These are phyloP conservation scores for Hylyphantes graminicola DNA, from an alignment of 1,140 invertebrate species.

Conservation along the genomic window DNA sequence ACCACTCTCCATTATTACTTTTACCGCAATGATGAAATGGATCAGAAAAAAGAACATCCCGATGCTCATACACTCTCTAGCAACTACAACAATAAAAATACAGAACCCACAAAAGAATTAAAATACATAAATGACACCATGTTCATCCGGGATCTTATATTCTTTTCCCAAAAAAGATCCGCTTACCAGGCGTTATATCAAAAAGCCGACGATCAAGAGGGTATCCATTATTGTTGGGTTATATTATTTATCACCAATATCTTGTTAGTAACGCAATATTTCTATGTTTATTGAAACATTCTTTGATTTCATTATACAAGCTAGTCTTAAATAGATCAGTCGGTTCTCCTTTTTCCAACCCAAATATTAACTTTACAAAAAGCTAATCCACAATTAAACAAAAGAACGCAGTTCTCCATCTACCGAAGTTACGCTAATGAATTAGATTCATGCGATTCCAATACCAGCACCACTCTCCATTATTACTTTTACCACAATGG, in stretches of 20 bases:
- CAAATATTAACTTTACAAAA: too few relatives aligned
- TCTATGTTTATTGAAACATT: too few relatives aligned
- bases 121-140: conserved; percentile 36
- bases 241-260: too few relatives aligned
- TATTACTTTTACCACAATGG: conserved; percentile 13
- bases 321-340: conserved; percentile 6
- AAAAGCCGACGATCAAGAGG: conserved; percentile 49
- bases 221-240: conserved; percentile 23
- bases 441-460: background rate
- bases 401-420: too few relatives aligned
- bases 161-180: conserved; percentile 39
- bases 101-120: conserved; percentile 13
- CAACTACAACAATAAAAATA: conserved; percentile 13
- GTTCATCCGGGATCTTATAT: conserved; percentile 44
- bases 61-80: too few relatives aligned
- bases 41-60: conserved; percentile 20
- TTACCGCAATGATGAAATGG: conserved; percentile 5
- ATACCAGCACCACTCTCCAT: conserved; percentile 23
- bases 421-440: conserved; percentile 16
- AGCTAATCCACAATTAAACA: too few relatives aligned
- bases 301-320: too few relatives aligned
- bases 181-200: conserved; percentile 49
- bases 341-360: conserved; percentile 12
- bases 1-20: conserved; percentile 17
- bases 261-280: too few relatives aligned